Evolutionary conservation across 2,797 vertebrate species (phyloP).

Genomic region (Lepidocolaptes lacrymiger): DNA sequence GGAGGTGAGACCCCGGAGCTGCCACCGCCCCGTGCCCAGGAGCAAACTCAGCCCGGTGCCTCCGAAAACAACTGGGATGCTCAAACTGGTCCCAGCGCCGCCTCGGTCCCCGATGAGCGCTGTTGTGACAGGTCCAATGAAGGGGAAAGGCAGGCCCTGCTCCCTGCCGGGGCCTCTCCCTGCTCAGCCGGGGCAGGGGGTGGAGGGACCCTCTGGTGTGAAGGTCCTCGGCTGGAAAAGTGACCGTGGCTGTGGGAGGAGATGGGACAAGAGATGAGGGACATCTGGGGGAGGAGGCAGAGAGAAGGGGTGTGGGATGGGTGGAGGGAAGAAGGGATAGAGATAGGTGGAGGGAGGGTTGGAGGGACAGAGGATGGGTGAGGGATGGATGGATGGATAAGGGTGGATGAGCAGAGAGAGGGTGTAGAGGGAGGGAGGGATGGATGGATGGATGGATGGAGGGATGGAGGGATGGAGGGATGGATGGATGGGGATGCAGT

Average conservation of each 20-base stretch:
- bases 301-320: background rate
- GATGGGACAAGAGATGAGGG: background rate
- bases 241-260: fast-evolving
- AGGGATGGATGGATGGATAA: no score
- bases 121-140: background rate
- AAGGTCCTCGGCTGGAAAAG: no score
- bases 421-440: background rate
- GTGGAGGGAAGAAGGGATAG: no score
- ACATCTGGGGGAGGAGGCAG: background rate
- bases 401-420: background rate
- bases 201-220: background rate
- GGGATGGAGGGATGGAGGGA: no score
- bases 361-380: background rate
- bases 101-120: fast-evolving
- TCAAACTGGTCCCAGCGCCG: fast-evolving
- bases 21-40: fast-evolving
- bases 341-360: background rate
- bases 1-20: background rate
- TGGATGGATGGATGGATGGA: no score
- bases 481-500: background rate
- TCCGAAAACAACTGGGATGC: background rate
- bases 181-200: background rate
- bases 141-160: background rate
- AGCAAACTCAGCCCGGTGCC: background rate
- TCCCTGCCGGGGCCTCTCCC: fast-evolving